Evolutionary conservation across 2,888 invertebrate species (phyloP), one percentile per base, ranked within the genome.

Genomic region (Panorpa germanica): DNA sequence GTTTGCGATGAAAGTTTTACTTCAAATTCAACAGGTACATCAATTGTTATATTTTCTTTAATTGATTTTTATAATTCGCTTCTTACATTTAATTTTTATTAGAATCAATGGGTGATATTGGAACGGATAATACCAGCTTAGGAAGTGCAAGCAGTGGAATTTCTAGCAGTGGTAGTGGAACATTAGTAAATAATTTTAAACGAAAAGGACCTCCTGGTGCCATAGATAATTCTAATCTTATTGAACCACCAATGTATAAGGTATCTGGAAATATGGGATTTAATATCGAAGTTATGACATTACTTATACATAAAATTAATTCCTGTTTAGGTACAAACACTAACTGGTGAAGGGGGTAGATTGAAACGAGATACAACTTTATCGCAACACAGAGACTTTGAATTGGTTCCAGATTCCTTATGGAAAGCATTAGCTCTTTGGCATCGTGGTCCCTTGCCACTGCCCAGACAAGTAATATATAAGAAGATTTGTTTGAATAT

Each of bases 291-390:
- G n/a, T n/a, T n/a, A n/a, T n/a, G n/a, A n/a, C n/a, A n/a, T n/a
- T n/a, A n/a, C n/a, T n/a, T n/a, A n/a, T n/a, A n/a, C n/a, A n/a
- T n/a, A n/a, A n/a, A n/a, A n/a, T n/a, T n/a, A n/a, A n/a, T n/a
- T n/a, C n/a, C n/a, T 16, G 9, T 15, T 12, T 8, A 62, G 58
- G 68, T 74, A 12, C 63, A 68, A 24, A 74, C 80, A 2, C 56
- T 88, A 38, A 90, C 88, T 3, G 82, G 82, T 30, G 90, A 90
- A 59, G 88, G 86, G 37, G 86, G 86, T 0, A 69, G 75, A 43
- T 57, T 90, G 36, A 75, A 76, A 38, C 61, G 70, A 21, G 76
- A 77, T 52, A 63, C 67, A 15, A 67, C 76, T 21, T 56, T 85
- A 34, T 65, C 69, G n/a, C 71, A 78, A 47, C 74, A 71, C 39